Evolutionary conservation across 1,140 invertebrate species (phyloP), one percentile per base, ranked within the genome.

Genomic region (Brachystomella parvula): DNA sequence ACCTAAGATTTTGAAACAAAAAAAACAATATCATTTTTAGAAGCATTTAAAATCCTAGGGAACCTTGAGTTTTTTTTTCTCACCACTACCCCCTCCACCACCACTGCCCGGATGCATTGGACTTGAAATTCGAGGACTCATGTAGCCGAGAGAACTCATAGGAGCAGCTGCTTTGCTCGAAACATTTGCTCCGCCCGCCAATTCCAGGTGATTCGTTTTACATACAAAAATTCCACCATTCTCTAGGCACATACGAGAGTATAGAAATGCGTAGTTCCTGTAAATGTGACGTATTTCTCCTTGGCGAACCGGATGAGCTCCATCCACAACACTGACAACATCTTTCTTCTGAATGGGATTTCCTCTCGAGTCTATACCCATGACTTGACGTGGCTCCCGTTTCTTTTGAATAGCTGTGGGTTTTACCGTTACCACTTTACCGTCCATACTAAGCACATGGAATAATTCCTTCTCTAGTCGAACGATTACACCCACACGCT

Each of bases 191-290:
- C 65, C 63, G 44, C 94, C 95, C 29, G 94, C 92, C 15, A 96
- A 79, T 66, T 89, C 86, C 56, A 98, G 80, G 79, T 97, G 92
- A 39, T 92, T 84, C 0, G 94, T 93, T 79, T 94, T 94, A 76
- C 93, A 96, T 0, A 98, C 95, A 79, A 98, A 98, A 64, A 97
- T 94, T 2, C 96, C 96, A 69, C 95, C 94, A 79, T 98, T 98
- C 74, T 96, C 92, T 15, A 89, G 79, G 79, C 94, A 92, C 83
- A 94, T 90, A 64, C 92, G 82, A 3, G 94, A 96, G 77, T 95
- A 88, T 1, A 98, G 78, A 78, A 98, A 98, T 0, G 92, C 94
- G 78, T 89, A 94, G 77, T 89, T 95, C 63, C 95, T 82, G 76
- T 94, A 98, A 56, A 98, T 77, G 78, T 98, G 95, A 76, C 93